These are phyloP conservation scores for Acipenser transmontanus DNA, from an alignment of 2,797 vertebrate genomes.

Conservation along the genomic window DNA sequence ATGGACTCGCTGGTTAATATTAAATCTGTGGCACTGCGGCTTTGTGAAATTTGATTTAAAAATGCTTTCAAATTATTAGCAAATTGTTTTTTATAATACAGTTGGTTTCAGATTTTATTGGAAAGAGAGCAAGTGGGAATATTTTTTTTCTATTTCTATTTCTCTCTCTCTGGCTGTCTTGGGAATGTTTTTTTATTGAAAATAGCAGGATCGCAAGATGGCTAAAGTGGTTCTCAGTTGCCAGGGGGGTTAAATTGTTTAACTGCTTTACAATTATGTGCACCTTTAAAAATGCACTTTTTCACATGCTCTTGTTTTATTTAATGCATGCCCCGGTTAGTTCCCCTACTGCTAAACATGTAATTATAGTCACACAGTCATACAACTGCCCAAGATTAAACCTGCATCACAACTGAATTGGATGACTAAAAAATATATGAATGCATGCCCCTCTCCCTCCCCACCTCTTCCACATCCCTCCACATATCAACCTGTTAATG, in stretches of 20 bases:
- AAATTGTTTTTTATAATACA: constrained; percentile 51
- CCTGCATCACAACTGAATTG: no score
- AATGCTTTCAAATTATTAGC: constrained; percentile 57
- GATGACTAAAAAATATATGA: no score
- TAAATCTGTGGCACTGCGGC: constrained; percentile 41
- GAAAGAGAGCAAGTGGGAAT: constrained; percentile 45
- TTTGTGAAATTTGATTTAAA: constrained; percentile 47
- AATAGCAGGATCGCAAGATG: constrained; percentile 50
- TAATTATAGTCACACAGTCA: no score
- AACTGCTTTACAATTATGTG: constrained; percentile 53
- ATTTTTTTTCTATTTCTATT: constrained; percentile 4
- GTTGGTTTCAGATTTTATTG: constrained; percentile 54
- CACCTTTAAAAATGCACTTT: constrained; percentile 59
- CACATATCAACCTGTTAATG: no score
- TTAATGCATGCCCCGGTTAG: constrained; percentile 53
- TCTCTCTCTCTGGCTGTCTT: background rate
- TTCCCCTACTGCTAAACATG: constrained; percentile 18
- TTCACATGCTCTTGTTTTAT: constrained; percentile 57
- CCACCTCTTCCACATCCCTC: no score
- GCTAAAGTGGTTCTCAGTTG: constrained; percentile 43
- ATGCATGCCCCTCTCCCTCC: no score
- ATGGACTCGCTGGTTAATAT: constrained; percentile 39
- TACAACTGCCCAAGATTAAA: no score
- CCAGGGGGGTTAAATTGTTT: constrained; percentile 57
- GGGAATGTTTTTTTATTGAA: constrained; percentile 48